Evolutionary conservation across 2,888 invertebrate species (phyloP), one percentile per base, ranked within the genome.

Genomic region (Philereme transversata): DNA sequence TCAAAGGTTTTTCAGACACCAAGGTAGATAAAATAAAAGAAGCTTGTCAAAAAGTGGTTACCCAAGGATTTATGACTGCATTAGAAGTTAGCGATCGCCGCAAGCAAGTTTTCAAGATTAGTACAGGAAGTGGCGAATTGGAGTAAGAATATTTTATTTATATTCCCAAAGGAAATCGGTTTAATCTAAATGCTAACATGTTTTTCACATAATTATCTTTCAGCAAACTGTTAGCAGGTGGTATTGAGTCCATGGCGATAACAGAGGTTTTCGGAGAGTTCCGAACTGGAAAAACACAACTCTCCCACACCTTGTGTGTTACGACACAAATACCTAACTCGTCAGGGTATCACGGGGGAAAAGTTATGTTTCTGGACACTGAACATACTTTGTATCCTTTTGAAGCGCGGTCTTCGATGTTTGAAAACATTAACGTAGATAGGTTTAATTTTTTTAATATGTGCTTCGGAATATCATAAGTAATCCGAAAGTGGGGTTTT

Each of bases 191-290:
- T 40, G 40, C 8, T 40, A 7, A 40, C 6, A 8, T 40, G 5
- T 7, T 40, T 4, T 4, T 48, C 22, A 22, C 22, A 22, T 22
- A 22, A 22, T 22, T 22, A 22, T 49, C 5, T 49, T 34, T 47
- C 71, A 96, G 96, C 77, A 95, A 95, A 80, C 86, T 97, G 35
- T 80, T 97, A 49, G 96, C 95, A 4, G 96, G 97, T 36, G 97
- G 97, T 0, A 92, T 97, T 54, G 97, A 97, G 85, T 96, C 96
- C 5, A 97, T 96, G 96, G 93, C 96, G 0, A 96, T 97, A 55
- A 97, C 97, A 0, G 97, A 97, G 90, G 96, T 95, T 5, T 97
- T 97, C 82, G 97, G 97, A 5, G 97, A 97, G 87, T 96, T 96
- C 78, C 93, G 97, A 38, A 96, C 96, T 0, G 97, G 97, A 10